Conservation (phyloP, 2,888 invertebrate species). For the Synanthedon myopaeformis region DNA sequence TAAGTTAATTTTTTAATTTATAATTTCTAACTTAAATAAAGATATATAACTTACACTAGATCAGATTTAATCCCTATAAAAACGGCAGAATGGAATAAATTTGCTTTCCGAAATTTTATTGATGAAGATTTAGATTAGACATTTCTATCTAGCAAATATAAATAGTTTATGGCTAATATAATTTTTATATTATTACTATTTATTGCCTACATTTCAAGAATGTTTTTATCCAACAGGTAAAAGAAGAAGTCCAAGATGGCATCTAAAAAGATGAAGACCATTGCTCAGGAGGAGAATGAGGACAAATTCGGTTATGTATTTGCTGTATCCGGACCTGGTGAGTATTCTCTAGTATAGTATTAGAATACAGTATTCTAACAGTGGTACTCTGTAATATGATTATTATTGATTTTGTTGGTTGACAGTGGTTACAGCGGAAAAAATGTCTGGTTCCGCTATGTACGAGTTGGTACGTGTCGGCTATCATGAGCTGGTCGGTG, state of each 20-base stretch:
- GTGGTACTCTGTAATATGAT: constrained; percentile 2
- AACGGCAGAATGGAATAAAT: neutral
- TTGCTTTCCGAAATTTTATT: neutral
- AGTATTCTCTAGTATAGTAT: constrained; percentile 13
- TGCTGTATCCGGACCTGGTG: constrained; percentile 98
- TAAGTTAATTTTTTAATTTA: too few species aligned
- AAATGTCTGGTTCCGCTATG: constrained; percentile 99
- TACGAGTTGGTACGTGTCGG: constrained; percentile 99
- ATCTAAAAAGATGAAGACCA: constrained; percentile 70
- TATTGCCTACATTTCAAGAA: neutral
- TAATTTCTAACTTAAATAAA: too few species aligned
- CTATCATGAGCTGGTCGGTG: constrained; percentile 97
- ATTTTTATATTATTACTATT: too few species aligned
- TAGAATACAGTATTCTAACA: too few species aligned
- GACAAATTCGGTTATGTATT: constrained; percentile 93
- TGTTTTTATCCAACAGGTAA: constrained; percentile 15
- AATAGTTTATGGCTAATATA: too few species aligned
- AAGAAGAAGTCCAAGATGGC: constrained; percentile 71
- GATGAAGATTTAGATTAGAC: neutral
- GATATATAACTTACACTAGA: too few species aligned
- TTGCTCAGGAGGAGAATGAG: constrained; percentile 88
- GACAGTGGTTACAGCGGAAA: constrained; percentile 97
- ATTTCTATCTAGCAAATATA: neutral
- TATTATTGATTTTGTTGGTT: neutral
- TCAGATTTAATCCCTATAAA: too few species aligned